A percentile compares a stretch with the other conserved stretches of the same genome.
phyloP scores from a whole-genome alignment of 2,888 invertebrate genomes.

The Pristionchus exspectatus region DNA sequence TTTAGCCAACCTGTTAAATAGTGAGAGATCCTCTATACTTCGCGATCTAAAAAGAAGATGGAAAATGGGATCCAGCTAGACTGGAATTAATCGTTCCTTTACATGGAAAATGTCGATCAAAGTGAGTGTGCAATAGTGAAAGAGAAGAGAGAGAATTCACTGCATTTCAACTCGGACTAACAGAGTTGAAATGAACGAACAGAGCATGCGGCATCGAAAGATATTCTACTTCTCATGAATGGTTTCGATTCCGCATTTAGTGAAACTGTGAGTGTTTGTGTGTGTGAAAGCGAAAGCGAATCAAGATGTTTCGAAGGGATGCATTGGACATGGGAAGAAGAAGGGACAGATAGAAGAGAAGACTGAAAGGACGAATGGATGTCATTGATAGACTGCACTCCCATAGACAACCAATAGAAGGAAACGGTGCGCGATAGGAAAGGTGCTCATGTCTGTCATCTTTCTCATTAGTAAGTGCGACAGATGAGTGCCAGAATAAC shows the following conservation, averaged over 20 bases:
- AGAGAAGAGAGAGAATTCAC: background rate
- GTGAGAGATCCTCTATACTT: conserved; percentile 78
- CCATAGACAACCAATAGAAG: background rate
- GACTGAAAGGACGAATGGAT: conserved; percentile 31
- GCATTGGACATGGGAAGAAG: conserved; percentile 2
- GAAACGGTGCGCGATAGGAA: conserved; percentile 33
- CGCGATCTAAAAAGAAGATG: conserved; percentile 76
- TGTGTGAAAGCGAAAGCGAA: conserved; percentile 45
- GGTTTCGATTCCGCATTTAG: conserved; percentile 5
- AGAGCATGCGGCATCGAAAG: conserved; percentile 19
- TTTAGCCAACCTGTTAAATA: conserved; percentile 79
- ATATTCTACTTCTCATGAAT: background rate
- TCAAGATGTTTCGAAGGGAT: conserved; percentile 22
- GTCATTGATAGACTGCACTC: background rate
- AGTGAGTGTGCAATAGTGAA: conserved; percentile 26
- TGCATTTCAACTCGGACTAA: background rate
- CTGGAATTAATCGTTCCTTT: conserved; percentile 19
- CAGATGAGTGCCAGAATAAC: conserved; percentile 21
- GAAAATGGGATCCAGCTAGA: conserved; percentile 44
- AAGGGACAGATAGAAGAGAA: background rate
- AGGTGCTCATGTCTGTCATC: background rate
- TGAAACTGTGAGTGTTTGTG: conserved; percentile 28
- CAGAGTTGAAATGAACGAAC: background rate
- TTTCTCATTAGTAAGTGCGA: conserved; percentile 27
- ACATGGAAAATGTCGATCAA: background rate